A percentile compares a stretch with the other conserved stretches of the same genome.
Conservation (phyloP, 2,888 invertebrate genomes). For the Galerucella pusilla region DNA sequence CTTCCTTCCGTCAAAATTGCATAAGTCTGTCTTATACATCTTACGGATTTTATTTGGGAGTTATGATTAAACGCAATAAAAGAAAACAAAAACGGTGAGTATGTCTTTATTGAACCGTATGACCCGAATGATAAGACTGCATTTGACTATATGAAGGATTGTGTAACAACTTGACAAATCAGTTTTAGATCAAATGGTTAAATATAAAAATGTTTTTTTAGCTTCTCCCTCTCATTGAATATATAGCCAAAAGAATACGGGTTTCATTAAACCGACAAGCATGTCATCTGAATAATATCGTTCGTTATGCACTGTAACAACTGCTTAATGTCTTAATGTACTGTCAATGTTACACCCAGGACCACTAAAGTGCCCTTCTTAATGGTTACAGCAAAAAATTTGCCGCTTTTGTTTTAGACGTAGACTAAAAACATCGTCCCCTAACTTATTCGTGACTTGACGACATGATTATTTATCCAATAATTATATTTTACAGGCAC, state of each 20-base stretch:
- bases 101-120: too few relatives aligned
- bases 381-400: slow-evolving; percentile 49
- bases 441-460: slow-evolving; percentile 6
- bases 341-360: slow-evolving; percentile 48
- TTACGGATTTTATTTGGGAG: too few relatives aligned
- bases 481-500: neutral
- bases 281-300: slow-evolving; percentile 27
- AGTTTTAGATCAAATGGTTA: too few relatives aligned
- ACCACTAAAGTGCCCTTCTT: slow-evolving; percentile 44
- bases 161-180: too few relatives aligned
- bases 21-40: too few relatives aligned
- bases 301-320: slow-evolving; percentile 32
- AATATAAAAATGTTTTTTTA: too few relatives aligned
- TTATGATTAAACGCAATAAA: too few relatives aligned
- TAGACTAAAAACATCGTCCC: slow-evolving; percentile 22
- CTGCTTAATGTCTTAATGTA: slow-evolving; percentile 41
- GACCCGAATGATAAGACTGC: too few relatives aligned
- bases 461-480: slow-evolving; percentile 9
- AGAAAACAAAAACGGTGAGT: too few relatives aligned
- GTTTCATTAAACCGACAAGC: slow-evolving; percentile 14
- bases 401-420: slow-evolving; percentile 47
- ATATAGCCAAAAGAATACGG: neutral
- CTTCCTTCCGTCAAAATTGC: too few relatives aligned
- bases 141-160: too few relatives aligned
- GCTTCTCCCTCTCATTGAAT: neutral